These are phyloP conservation scores for Halyomorpha halys DNA, from an alignment of 1,140 invertebrate species.

Conservation along the genomic window DNA sequence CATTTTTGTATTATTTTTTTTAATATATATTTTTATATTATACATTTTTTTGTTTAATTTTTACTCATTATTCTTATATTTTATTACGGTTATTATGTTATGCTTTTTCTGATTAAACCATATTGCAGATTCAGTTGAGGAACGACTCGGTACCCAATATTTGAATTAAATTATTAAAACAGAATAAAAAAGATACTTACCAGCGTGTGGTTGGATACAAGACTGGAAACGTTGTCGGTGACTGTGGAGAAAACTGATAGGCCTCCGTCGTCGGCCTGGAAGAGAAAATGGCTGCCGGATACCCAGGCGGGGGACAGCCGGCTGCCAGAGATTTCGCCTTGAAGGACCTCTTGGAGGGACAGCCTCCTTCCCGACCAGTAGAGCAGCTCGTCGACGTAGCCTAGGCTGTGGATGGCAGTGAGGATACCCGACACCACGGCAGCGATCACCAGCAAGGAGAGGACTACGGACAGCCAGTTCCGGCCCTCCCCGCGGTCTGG, in stretches of 20 bases:
- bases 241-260: slow-evolving; percentile 61
- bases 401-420: slow-evolving; percentile 72
- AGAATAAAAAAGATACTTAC: slow-evolving; percentile 41
- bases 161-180: too few relatives aligned
- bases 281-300: slow-evolving; percentile 64
- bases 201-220: slow-evolving; percentile 75
- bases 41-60: too few relatives aligned
- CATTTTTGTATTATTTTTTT: too few relatives aligned
- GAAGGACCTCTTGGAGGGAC: slow-evolving; percentile 54
- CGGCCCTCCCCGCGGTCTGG: slow-evolving; percentile 56
- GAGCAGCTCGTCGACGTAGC: slow-evolving; percentile 75
- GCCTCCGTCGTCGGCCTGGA: slow-evolving; percentile 71
- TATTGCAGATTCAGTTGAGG: too few relatives aligned
- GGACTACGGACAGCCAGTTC: slow-evolving; percentile 76
- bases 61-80: too few relatives aligned
- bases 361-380: slow-evolving; percentile 74
- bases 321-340: slow-evolving; percentile 60
- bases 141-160: too few relatives aligned
- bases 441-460: slow-evolving; percentile 71
- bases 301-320: slow-evolving; percentile 67
- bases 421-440: slow-evolving; percentile 74
- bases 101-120: too few relatives aligned
- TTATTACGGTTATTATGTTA: too few relatives aligned
- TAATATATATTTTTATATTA: too few relatives aligned
- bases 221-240: slow-evolving; percentile 58